Evolutionary conservation across 2,113 vertebrate species (phyloP).

Genomic region (Lutjanus erythropterus): DNA sequence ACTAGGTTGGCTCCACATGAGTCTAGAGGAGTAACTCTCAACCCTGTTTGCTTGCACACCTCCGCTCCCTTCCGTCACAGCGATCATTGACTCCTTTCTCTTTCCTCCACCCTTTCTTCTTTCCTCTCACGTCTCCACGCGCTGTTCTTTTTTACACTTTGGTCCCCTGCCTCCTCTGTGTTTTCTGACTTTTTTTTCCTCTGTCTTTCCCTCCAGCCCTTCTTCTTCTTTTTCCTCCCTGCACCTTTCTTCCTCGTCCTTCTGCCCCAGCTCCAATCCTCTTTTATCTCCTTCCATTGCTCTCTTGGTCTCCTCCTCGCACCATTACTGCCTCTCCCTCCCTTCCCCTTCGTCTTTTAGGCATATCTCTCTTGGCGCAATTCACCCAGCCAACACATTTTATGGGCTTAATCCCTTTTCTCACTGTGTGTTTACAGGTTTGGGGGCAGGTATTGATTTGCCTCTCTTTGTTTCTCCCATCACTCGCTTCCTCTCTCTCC

Average conservation of each 20-base stretch:
- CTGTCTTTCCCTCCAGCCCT: constrained; percentile 8
- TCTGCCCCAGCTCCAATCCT: constrained; percentile 32
- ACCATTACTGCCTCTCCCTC: constrained; percentile 35
- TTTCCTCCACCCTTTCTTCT: constrained; percentile 10
- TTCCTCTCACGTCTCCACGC: constrained; percentile 29
- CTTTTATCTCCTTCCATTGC: constrained; percentile 29
- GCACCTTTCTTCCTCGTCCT: constrained; percentile 21
- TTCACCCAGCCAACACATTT: constrained; percentile 72
- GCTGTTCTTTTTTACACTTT: constrained; percentile 11
- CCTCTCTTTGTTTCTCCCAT: constrained; percentile 68
- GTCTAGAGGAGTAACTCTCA: constrained; percentile 32
- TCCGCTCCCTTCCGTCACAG: constrained; percentile 26
- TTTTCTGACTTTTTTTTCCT: constrained; percentile 5
- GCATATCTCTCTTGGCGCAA: constrained; percentile 60
- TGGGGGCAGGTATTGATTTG: constrained; percentile 79
- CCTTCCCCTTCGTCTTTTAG: constrained; percentile 48
- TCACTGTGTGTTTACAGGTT: constrained; percentile 75
- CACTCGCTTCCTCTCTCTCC: constrained; percentile 57
- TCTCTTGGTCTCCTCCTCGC: constrained; percentile 41
- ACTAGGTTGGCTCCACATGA: constrained; percentile 20
- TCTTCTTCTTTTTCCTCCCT: constrained; percentile 4
- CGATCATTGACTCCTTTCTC: constrained; percentile 3
- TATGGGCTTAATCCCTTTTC: constrained; percentile 73
- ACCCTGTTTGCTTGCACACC: constrained; percentile 8
- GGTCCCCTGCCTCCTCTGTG: constrained; percentile 33